Base-by-base conservation (phyloP, 2,888 invertebrate genomes). In the Atrina japonica region DNA sequence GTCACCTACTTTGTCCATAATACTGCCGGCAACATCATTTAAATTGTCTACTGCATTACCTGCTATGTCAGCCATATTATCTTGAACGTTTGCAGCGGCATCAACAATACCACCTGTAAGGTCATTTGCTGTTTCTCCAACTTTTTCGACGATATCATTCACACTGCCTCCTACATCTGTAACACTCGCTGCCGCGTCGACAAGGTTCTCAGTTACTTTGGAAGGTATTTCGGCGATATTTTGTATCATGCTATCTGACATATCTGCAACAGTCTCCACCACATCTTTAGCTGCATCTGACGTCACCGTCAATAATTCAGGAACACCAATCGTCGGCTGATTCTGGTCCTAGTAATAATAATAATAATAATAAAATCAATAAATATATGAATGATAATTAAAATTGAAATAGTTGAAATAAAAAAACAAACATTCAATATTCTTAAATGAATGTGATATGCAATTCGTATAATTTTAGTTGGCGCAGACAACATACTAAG, bases 301-400 rank as follows among this genome's bases (percentile, higher is more conserved):
- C 40, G 56, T 56, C 35, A 56, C 56, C 6, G 56, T 35, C 56
- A 56, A 40, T 11, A 56, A 56, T 21, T 56, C 56, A n/a, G 56
- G 56, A 29, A 40, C 23, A 14, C 40, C 56, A 40, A 56, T 56
- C 1, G 56, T 56, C 21, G 56, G 40, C 40, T 56, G 40, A 21
- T 35, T 40, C 56, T 56, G n/a, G 35, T 35, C 11, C 35, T 35
- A 11, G 11, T 35, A n/a, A n/a, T n/a, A n/a, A n/a, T n/a, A n/a
- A n/a, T n/a, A n/a, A n/a, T n/a, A n/a, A n/a, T n/a, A n/a, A n/a
- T n/a, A n/a, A n/a, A n/a, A n/a, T 11, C 35, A 7, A 11, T 35
- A 35, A 35, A 11, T 35, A 35, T 35, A 35, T 35, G 11, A 7
- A 35, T 35, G 11, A 35, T 5, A 35, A 35, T 35, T 35, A 35